phyloP scores from a whole-genome alignment of 35 echinoderm and acorn worm species.

The Lytechinus variegatus region DNA sequence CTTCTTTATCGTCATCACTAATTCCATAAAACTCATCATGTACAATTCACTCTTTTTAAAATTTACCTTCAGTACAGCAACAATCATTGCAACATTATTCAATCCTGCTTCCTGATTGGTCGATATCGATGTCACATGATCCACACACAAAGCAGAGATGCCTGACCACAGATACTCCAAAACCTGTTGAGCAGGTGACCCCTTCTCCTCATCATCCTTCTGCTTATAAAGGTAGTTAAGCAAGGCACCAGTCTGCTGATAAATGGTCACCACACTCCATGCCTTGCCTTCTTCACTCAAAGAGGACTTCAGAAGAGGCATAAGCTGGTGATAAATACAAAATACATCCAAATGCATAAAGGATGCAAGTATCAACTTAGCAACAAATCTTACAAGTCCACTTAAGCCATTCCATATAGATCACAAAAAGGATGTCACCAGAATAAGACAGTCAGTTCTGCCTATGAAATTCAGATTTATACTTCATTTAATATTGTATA shows the following conservation, averaged over 20 bases:
- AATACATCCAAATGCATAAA: not conserved
- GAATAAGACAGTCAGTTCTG: too few relatives aligned
- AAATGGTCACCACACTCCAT: constrained; percentile 62
- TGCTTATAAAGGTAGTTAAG: constrained; percentile 77
- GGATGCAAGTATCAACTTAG: too few relatives aligned
- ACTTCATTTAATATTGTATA: too few relatives aligned
- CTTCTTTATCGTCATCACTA: too few relatives aligned
- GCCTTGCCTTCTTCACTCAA: constrained; percentile 65
- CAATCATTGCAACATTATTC: not conserved
- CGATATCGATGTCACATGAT: not conserved
- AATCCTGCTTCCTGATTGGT: not conserved
- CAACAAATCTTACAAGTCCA: too few relatives aligned
- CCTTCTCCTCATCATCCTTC: not conserved
- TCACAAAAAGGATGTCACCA: too few relatives aligned
- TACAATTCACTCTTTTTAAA: not conserved
- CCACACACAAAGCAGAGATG: constrained; percentile 60
- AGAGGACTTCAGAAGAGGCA: constrained; percentile 58
- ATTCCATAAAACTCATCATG: too few relatives aligned
- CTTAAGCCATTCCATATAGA: too few relatives aligned
- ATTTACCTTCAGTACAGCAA: constrained; percentile 24
- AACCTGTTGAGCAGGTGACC: constrained; percentile 37
- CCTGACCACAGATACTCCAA: constrained; percentile 71
- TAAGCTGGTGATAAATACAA: constrained; percentile 64
- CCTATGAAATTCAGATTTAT: too few relatives aligned
- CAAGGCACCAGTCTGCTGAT: constrained; percentile 73